Conservation (phyloP, 2,113 vertebrate species). For the Indicator maculatus region DNA sequence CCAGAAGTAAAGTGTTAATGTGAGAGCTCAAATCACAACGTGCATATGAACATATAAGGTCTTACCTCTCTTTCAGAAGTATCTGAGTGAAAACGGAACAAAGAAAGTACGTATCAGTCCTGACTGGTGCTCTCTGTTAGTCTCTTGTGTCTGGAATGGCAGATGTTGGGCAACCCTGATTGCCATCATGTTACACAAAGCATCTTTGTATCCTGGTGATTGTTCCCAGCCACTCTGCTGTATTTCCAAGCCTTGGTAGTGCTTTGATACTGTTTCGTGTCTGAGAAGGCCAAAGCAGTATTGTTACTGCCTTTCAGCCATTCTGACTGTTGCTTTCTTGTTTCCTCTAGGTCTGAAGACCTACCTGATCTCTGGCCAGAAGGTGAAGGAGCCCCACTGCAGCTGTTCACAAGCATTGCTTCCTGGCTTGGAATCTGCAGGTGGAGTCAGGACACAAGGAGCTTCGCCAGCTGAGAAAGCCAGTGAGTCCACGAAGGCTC, state of each 20-base stretch:
- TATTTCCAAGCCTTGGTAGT: fast-evolving
- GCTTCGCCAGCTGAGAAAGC: conserved; percentile 66
- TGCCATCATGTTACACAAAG: not conserved
- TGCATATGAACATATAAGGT: not conserved
- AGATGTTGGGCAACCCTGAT: not conserved
- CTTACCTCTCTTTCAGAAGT: not conserved
- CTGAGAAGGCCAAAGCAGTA: not conserved
- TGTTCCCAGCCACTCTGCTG: not conserved
- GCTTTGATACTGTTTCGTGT: not conserved
- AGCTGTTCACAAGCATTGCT: conserved; percentile 82
- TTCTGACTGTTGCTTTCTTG: conserved; percentile 50
- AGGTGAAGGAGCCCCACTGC: conserved; percentile 82
- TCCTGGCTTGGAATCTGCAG: conserved; percentile 75
- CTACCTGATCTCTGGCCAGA: conserved; percentile 91
- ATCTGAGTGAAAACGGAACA: not conserved
- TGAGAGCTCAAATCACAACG: not conserved
- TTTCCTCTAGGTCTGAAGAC: conserved; percentile 87
- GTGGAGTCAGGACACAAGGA: conserved; percentile 66
- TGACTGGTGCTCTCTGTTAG: not conserved
- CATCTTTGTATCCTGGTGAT: not conserved
- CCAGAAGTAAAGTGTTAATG: conserved; percentile 17
- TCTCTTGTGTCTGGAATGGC: not conserved
- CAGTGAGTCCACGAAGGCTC: conserved; percentile 65
- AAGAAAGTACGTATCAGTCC: not conserved
- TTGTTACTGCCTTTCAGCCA: not conserved